phyloP scores from a whole-genome alignment of 1,140 invertebrate species.

The Nephotettix cincticeps region DNA sequence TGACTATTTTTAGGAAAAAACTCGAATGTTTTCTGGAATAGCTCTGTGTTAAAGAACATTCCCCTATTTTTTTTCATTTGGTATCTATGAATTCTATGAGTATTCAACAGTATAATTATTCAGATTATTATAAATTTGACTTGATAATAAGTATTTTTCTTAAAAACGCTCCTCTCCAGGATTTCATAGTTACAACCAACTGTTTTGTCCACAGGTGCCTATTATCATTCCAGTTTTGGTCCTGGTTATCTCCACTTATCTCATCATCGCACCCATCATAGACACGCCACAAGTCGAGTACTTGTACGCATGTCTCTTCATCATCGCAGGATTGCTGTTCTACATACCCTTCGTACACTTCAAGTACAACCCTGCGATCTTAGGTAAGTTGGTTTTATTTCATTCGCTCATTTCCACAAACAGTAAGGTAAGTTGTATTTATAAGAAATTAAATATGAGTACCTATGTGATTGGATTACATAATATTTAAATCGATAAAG shows the following conservation, averaged over 20 bases:
- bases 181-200: conserved; percentile 69
- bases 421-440: too few species aligned
- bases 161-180: conserved; percentile 75
- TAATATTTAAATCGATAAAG: too few species aligned
- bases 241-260: conserved; percentile 82
- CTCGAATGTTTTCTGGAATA: too few species aligned
- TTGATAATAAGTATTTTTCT: too few species aligned
- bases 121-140: too few species aligned
- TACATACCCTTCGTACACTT: conserved; percentile 93
- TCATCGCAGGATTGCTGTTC: conserved; percentile 82
- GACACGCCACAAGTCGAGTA: conserved; percentile 89
- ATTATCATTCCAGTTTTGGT: conserved; percentile 88
- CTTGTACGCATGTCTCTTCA: conserved; percentile 87
- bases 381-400: conserved; percentile 65
- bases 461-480: too few species aligned
- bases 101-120: too few species aligned
- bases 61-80: too few species aligned
- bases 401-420: background rate
- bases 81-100: too few species aligned
- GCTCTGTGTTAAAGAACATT: too few species aligned
- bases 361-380: conserved; percentile 74
- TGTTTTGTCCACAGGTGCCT: conserved; percentile 69
- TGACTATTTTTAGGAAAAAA: too few species aligned
- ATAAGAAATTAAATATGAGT: too few species aligned
- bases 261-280: conserved; percentile 91